Base-by-base conservation (phyloP, 2,113 vertebrate genomes). In the Hemicordylus capensis region DNA sequence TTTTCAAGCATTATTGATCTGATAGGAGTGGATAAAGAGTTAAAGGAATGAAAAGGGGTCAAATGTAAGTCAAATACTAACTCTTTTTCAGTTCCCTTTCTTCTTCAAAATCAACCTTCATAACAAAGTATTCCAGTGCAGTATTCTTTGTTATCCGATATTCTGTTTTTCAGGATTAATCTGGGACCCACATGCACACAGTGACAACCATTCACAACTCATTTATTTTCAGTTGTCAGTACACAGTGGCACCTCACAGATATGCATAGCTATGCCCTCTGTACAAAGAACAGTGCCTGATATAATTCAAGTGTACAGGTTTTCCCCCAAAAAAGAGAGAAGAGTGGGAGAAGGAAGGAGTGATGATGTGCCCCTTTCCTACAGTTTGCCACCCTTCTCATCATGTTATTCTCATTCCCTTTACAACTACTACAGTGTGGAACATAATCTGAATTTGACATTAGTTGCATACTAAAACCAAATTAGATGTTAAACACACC, bases 1-100 rank as follows among this genome's bases (percentile, higher is more conserved):
- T 89, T 82, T 39, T 83, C 28, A 89, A 79, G 6, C 8, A 2
- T 54, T 37, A 22, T 70, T 73, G 48, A 37, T 61, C 54, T 79
- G 61, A 63, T 61, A 76, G 63, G 4, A 91, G 3, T 7, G 24
- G 56, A 7, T 56, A 75, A 1, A 80, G 58, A 70, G 10, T 37
- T 79, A 72, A 86, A 79, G 11, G 44, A 76, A 70, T 39, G 4
- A 83, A 84, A 84, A 67, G 1, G 63, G 1, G 17, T 81, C n/a
- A 77, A 81, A 58, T 51, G 54, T 46, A 87, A 73, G 69, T 87
- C 66, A 86, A 67, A 67, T 28, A 72, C 22, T 42, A 51, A 72
- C 56, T 75, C 28, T 58, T n/a, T 51, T 80, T 76, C 24, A 61
- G 75, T 34, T 69, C 58, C 34, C 24, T 88, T 46, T 20, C 3